Evolutionary conservation across 2,888 invertebrate species (phyloP).

Genomic region (Spialia ferax): DNA sequence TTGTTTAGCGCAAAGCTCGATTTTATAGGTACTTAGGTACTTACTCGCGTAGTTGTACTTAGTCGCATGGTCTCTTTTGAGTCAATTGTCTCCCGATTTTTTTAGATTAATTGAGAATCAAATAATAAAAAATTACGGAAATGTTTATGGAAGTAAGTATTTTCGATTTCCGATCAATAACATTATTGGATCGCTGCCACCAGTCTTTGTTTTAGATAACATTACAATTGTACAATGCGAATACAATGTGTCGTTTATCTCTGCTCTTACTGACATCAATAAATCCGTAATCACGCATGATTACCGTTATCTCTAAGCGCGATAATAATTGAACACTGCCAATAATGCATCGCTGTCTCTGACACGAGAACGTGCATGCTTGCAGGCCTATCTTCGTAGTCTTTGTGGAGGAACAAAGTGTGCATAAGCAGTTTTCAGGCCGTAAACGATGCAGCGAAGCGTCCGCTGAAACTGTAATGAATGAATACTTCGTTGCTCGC

Average conservation of each 20-base stretch:
- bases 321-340: not conserved
- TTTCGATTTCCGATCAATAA: not conserved
- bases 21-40: too few species aligned
- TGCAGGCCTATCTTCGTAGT: not conserved
- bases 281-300: not conserved
- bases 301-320: not conserved
- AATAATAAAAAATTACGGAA: too few species aligned
- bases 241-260: not conserved
- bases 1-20: too few species aligned
- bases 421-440: not conserved
- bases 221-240: not conserved
- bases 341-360: not conserved
- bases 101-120: too few species aligned
- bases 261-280: not conserved
- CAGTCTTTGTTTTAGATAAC: not conserved
- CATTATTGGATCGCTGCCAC: not conserved
- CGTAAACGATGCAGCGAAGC: not conserved
- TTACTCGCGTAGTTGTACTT: too few species aligned
- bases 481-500: slow-evolving; percentile 3
- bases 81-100: too few species aligned
- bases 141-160: not conserved
- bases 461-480: slow-evolving; percentile 3
- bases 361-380: not conserved
- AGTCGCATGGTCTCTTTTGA: too few species aligned
- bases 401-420: not conserved